Conservation (phyloP, 2,888 invertebrate species). For the Pilophorus perplexus region DNA sequence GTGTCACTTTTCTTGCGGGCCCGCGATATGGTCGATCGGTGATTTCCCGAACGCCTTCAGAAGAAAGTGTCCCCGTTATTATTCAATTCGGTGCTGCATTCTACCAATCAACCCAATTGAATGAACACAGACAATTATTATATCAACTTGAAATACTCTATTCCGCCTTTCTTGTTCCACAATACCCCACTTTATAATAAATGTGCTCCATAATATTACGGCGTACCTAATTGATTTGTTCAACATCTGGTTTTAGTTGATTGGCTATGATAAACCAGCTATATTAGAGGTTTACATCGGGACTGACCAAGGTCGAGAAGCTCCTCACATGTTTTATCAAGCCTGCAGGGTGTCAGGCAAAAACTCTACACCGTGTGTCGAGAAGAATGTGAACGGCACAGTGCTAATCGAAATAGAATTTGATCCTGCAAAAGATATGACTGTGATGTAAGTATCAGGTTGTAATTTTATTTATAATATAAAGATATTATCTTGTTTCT, state of each 20-base stretch:
- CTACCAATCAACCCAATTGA: conserved; percentile 18
- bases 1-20: no score
- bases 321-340: conserved; percentile 96
- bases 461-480: no score
- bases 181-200: no score
- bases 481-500: no score
- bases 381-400: conserved; percentile 90
- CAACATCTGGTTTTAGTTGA: conserved; percentile 61
- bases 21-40: no score
- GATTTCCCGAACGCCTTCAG: no score
- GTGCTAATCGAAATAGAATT: conserved; percentile 89
- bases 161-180: no score
- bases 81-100: not conserved
- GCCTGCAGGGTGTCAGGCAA: conserved; percentile 95
- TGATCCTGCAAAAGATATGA: conserved; percentile 86
- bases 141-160: no score
- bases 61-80: not conserved
- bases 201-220: no score
- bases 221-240: no score
- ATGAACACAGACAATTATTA: no score
- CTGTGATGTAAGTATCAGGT: conserved; percentile 61
- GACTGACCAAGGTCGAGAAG: conserved; percentile 83
- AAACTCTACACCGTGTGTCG: conserved; percentile 88
- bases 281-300: conserved; percentile 91
- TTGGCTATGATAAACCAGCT: conserved; percentile 82